Conservation (phyloP, 1,140 invertebrate species). For the Sitobion miscanthi region DNA sequence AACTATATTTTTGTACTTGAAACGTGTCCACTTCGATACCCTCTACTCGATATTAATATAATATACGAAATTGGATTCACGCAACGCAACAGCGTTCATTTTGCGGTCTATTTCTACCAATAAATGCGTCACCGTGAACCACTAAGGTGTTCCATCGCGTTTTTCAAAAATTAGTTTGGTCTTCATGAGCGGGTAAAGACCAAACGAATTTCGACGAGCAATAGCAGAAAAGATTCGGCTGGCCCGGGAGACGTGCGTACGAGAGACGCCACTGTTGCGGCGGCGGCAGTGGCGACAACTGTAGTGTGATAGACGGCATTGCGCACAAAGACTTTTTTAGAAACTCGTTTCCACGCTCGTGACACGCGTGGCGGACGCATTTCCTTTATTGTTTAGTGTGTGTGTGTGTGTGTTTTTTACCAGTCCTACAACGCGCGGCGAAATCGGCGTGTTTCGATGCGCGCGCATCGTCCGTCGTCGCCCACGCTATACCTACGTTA, state of each 20-base stretch:
- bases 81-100: neutral
- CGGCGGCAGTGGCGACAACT: neutral
- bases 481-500: neutral
- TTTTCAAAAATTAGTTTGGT: neutral
- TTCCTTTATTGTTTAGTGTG: neutral
- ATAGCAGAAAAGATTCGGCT: neutral
- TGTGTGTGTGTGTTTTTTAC: neutral
- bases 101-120: neutral
- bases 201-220: neutral
- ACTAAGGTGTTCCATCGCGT: neutral
- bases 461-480: constrained; percentile 9
- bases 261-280: neutral
- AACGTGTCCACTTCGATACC: too few relatives aligned
- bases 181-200: neutral
- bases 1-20: too few relatives aligned
- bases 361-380: constrained; percentile 24
- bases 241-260: neutral
- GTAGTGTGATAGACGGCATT: neutral
- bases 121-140: neutral
- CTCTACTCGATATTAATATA: too few relatives aligned
- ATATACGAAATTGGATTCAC: too few relatives aligned
- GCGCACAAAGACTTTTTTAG: constrained; percentile 30
- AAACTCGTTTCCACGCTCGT: constrained; percentile 39
- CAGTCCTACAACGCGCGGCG: neutral
- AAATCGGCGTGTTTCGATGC: neutral